These are phyloP conservation scores for Pogonocichla stellata DNA, from an alignment of 2,113 vertebrate genomes.

Conservation along the genomic window DNA sequence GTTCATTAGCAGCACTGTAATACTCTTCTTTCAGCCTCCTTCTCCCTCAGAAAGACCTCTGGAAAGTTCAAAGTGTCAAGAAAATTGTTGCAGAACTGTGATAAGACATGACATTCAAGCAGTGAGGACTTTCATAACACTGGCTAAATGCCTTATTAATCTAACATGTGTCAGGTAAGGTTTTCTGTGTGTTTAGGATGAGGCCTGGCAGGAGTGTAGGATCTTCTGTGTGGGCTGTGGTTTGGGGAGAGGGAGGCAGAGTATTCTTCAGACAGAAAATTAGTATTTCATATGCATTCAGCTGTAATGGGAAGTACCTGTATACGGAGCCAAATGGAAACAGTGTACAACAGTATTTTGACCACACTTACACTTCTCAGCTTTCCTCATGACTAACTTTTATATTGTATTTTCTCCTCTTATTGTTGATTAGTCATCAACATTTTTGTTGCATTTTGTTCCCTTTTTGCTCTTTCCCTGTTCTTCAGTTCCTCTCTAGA, in stretches of 20 bases:
- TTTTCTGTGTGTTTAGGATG: neutral
- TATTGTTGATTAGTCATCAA: neutral
- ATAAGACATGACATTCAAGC: neutral
- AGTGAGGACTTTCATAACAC: neutral
- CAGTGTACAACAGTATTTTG: neutral
- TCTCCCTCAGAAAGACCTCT: neutral
- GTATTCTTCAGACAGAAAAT: neutral
- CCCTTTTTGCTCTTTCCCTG: neutral
- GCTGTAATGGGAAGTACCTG: neutral
- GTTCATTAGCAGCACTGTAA: neutral
- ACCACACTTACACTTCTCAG: neutral
- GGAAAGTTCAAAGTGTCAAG: slow-evolving; percentile 46
- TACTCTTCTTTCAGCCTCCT: neutral
- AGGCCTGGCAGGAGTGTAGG: neutral
- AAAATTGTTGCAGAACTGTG: slow-evolving; percentile 1
- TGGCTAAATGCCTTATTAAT: slow-evolving; percentile 31
- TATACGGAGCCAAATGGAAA: neutral
- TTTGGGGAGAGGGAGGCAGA: neutral
- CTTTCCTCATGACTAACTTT: neutral
- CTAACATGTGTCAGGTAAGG: neutral
- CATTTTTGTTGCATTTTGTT: neutral
- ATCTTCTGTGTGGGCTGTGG: neutral
- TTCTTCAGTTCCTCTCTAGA: neutral
- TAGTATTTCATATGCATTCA: neutral
- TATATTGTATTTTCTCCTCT: neutral